These are phyloP conservation scores for Malurus elegans DNA, from an alignment of 2,113 vertebrate genomes.

Conservation along the genomic window DNA sequence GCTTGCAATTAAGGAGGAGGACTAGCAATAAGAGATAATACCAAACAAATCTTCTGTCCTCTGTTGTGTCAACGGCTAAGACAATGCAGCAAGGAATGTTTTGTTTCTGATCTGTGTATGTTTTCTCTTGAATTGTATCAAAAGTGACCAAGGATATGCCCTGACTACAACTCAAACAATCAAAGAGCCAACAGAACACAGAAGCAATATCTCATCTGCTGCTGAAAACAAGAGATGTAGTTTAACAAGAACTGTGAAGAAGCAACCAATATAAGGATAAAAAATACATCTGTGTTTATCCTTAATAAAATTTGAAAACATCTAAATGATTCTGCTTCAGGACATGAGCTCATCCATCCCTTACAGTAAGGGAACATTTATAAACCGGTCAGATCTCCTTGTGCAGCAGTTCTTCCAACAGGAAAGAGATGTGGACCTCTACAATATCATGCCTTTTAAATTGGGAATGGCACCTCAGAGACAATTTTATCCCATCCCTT, in stretches of 20 bases:
- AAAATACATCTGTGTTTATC: background rate
- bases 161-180: background rate
- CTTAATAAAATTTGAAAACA: background rate
- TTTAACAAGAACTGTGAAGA: background rate
- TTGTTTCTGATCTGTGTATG: background rate
- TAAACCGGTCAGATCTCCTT: accelerated
- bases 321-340: background rate
- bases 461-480: accelerated
- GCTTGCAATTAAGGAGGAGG: background rate
- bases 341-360: accelerated
- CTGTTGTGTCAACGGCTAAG: background rate
- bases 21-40: background rate
- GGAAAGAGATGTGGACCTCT: background rate
- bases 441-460: background rate
- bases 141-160: background rate
- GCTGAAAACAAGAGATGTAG: background rate
- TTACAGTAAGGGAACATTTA: background rate
- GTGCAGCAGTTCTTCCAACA: background rate
- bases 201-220: background rate
- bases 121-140: background rate
- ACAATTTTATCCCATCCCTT: background rate
- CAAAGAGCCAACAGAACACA: background rate
- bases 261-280: background rate
- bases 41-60: background rate
- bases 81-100: background rate